Base-by-base conservation (phyloP, 2,113 vertebrate species). In the Desmodus rotundus region DNA sequence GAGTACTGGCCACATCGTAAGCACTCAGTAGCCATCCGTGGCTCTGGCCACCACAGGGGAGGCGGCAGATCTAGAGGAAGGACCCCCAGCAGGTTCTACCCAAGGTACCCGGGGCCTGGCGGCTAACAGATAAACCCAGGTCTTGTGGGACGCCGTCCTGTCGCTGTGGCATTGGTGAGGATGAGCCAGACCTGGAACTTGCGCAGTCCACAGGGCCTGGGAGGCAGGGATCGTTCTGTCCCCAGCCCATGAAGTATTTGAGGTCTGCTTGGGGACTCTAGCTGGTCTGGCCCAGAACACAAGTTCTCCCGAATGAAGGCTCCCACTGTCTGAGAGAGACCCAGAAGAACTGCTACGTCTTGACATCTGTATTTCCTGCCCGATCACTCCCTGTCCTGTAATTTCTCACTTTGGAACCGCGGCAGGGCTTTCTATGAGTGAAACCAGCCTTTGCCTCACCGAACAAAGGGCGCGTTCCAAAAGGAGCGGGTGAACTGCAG, bases 111-210 rank as follows among this genome's bases (percentile, higher is more conserved):
- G 10, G 67, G 54, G 22, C 24, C 77, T 45, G 22, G 56, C 2
- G 0, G 63, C 26, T 19, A 4, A 43, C 50, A 26, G 43, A 19
- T n/a, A 16, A 43, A 50, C 47, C n/a, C 31, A 41, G 56, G 50
- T 12, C 61, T 74, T 2, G 2, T 2, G 1, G 47, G 67, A 33
- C 0, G 0, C 38, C 10, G 1, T 13, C 36, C 80, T 26, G 0
- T 15, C 7, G 20, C 36, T 67, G 56, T 43, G 70, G 28, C 33
- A 3, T 7, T 14, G 20, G 20, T 52, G n/a, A 19, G 52, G 24
- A 8, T n/a, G 36, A 67, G 70, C 45, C 36, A 26, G 70, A n/a
- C 47, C 72, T 22, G 47, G 72, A 7, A 10, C 22, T 19, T n/a
- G 17, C 13, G 36, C 68, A 26, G 31, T 20, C 58, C 4, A 2